Evolutionary conservation across 2,113 vertebrate species (phyloP), one percentile per base, ranked within the genome.

Genomic region (Gavia stellata): DNA sequence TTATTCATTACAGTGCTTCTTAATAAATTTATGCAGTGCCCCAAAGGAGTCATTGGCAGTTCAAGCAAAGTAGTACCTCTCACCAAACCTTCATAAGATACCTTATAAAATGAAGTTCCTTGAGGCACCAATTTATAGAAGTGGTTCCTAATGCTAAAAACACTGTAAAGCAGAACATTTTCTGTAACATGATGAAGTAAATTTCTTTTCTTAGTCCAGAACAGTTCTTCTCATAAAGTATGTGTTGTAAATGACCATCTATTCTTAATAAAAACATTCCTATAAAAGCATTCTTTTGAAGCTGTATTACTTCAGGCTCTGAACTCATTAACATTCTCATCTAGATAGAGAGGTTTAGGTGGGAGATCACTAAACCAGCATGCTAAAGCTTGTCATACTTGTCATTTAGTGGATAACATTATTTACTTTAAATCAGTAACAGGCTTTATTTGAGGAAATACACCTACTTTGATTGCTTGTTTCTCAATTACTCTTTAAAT

Each of bases 21-120:
- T 72, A 96, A 91, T 84, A 95, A 91, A 92, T 78, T 96, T 96
- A 92, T 74, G 36, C 24, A 68, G 6, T 82, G 20, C 13, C 52
- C 14, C 18, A 81, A 83, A 86, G 55, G 65, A 97, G 13, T 83
- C 33, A 58, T 45, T 89, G 50, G 58, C 70, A 92, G 38, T 77
- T 80, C 81, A 61, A 91, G 38, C 24, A 45, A 94, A 71, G 9
- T 79, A 92, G 14, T 92, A 82, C 17, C 23, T 96, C 90, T 94
- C 63, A 91, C 79, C 34, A 89, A 92, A 92, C 20, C 45, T 83
- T 94, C 26, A 56, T 82, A 75, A 61, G 28, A 24, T 65, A 73
- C 28, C 70, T 75, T 92, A 83, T 15, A 62, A 93, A 90, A 91
- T 38, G 5, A 86, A 81, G 26, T 92, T 70, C 56, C 55, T 75